These are phyloP conservation scores for Pterostichus niger DNA, from an alignment of 2,888 invertebrate genomes.

Conservation along the genomic window DNA sequence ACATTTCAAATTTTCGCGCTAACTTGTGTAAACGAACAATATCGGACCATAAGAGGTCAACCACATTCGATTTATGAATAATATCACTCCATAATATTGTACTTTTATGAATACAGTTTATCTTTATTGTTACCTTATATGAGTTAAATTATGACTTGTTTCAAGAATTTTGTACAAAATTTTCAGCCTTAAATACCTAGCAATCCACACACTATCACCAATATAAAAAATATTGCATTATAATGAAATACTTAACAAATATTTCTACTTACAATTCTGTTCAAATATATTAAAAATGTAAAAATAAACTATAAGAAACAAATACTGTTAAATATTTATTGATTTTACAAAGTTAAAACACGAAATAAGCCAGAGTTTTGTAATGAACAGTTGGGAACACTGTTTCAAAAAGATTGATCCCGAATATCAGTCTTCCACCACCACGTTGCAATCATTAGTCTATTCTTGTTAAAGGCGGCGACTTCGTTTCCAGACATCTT, in stretches of 20 bases:
- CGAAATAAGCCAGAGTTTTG: not conserved
- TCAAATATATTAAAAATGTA: not conserved
- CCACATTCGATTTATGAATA: slow-evolving; percentile 17
- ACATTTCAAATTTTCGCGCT: slow-evolving; percentile 8
- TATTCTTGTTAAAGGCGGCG: slow-evolving; percentile 15
- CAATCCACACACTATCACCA: not conserved
- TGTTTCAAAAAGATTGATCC: slow-evolving; percentile 54
- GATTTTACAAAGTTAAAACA: not conserved
- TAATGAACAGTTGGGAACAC: slow-evolving; percentile 4
- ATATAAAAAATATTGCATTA: not conserved
- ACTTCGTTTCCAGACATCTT: not conserved
- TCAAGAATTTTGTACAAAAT: slow-evolving; percentile 6
- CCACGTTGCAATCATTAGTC: slow-evolving; percentile 45
- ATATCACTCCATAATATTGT: slow-evolving; percentile 3
- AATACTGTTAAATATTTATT: not conserved
- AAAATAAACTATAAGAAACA: not conserved
- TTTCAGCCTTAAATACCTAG: not conserved
- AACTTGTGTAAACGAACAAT: slow-evolving; percentile 6
- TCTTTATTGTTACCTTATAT: not conserved
- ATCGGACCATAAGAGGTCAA: slow-evolving; percentile 19
- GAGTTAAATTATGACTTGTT: slow-evolving; percentile 18
- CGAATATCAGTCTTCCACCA: not conserved
- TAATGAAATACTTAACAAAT: not conserved
- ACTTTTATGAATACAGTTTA: slow-evolving; percentile 1
- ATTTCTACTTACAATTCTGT: not conserved